phyloP scores from a whole-genome alignment of 2,888 invertebrate species.

The Spatulosminthurus flaviceps region DNA sequence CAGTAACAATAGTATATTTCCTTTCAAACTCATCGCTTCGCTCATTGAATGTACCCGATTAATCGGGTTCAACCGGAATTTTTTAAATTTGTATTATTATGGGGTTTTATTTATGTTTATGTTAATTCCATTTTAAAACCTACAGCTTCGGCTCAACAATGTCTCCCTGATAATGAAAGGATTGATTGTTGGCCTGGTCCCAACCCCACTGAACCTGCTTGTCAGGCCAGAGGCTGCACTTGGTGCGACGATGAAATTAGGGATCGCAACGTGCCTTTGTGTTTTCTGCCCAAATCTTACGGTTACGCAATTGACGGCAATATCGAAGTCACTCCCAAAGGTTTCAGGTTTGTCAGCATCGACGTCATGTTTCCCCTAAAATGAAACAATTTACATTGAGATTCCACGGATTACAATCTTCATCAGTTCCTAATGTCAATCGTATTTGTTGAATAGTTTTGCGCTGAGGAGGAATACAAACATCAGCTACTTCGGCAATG shows the following conservation, averaged over 20 bases:
- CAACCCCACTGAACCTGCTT: conserved; percentile 69
- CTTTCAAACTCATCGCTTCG: too few species aligned
- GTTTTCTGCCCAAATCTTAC: conserved; percentile 52
- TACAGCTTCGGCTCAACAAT: conserved; percentile 41
- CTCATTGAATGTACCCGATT: too few species aligned
- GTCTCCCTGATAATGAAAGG: conserved; percentile 65
- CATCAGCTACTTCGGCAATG: conserved; percentile 54
- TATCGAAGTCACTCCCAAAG: conserved; percentile 11
- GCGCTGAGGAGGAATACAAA: conserved; percentile 50
- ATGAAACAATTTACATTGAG: not conserved
- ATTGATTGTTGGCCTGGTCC: conserved; percentile 79
- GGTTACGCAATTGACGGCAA: conserved; percentile 43
- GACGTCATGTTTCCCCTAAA: not conserved
- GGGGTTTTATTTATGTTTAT: too few species aligned
- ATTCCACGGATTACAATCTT: not conserved
- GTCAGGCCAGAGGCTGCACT: conserved; percentile 76
- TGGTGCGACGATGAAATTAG: conserved; percentile 68
- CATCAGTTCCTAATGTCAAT: too few species aligned
- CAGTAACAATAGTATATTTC: too few species aligned
- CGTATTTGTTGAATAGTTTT: conserved; percentile 46
- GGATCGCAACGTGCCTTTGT: conserved; percentile 52
- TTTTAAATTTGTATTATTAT: too few species aligned
- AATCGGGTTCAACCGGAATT: too few species aligned
- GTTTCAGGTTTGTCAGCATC: conserved; percentile 41
- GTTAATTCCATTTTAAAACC: too few species aligned